Evolutionary conservation across 53 echinoderm and acorn worm genomes (phyloP).

Genomic region (Astropecten irregularis): DNA sequence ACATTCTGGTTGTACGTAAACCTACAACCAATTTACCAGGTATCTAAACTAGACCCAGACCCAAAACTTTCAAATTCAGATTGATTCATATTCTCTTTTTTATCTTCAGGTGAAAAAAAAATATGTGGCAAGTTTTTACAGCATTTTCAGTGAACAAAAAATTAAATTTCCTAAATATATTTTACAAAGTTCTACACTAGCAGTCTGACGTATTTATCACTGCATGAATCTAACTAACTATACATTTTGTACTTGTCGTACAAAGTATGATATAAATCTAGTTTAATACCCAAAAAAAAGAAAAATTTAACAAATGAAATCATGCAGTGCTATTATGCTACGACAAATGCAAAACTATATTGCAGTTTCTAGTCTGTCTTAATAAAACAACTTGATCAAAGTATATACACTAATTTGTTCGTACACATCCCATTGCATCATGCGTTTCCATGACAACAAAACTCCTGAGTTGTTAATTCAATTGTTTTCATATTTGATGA

Average conservation of each 20-base stretch:
- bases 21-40: too few relatives aligned
- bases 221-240: not conserved
- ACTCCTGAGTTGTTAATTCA: slow-evolving; percentile 5
- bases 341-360: not conserved
- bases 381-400: not conserved
- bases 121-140: slow-evolving; percentile 26
- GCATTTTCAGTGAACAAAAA: not conserved
- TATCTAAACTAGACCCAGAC: too few relatives aligned
- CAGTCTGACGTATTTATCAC: not conserved
- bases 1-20: too few relatives aligned
- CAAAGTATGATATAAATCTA: not conserved
- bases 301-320: not conserved
- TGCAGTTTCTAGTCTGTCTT: not conserved
- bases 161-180: not conserved
- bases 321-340: not conserved
- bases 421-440: not conserved
- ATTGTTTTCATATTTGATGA: not conserved
- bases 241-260: not conserved
- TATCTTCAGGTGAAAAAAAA: not conserved
- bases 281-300: not conserved
- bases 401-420: slow-evolving; percentile 34
- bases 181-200: not conserved
- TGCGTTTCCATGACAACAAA: not conserved
- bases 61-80: not conserved
- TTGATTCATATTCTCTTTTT: not conserved